Evolutionary conservation across 1,140 invertebrate genomes (phyloP).

Genomic region (Chymomyza costata): DNA sequence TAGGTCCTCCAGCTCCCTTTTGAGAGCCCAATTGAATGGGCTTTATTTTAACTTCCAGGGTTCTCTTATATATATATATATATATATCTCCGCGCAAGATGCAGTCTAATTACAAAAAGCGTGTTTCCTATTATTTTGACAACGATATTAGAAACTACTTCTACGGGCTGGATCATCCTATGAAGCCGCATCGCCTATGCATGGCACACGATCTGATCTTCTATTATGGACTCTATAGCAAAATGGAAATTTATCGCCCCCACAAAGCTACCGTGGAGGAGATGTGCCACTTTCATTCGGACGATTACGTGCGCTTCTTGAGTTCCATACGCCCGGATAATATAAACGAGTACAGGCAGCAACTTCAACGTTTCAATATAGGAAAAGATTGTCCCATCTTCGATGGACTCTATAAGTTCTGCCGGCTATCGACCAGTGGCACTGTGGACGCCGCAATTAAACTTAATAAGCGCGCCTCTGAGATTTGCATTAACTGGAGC

Average conservation of each 20-base stretch:
- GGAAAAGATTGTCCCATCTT: slow-evolving; percentile 98
- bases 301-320: slow-evolving; percentile 98
- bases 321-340: slow-evolving; percentile 97
- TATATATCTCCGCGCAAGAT: too few relatives aligned
- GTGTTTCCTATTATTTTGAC: slow-evolving; percentile 98
- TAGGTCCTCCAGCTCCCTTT: too few relatives aligned
- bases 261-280: slow-evolving; percentile 99
- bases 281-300: slow-evolving; percentile 99
- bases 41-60: too few relatives aligned
- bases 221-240: slow-evolving; percentile 98
- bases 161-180: slow-evolving; percentile 99
- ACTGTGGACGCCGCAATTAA: slow-evolving; percentile 96
- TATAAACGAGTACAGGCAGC: slow-evolving; percentile 99
- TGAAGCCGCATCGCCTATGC: slow-evolving; percentile 99
- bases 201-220: slow-evolving; percentile 99
- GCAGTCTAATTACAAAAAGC: slow-evolving; percentile 88
- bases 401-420: slow-evolving; percentile 93
- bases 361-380: slow-evolving; percentile 99
- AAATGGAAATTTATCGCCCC: slow-evolving; percentile 99
- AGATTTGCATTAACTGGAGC: slow-evolving; percentile 98
- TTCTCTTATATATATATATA: too few relatives aligned
- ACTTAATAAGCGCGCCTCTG: slow-evolving; percentile 94
- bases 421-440: slow-evolving; percentile 98
- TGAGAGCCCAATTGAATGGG: too few relatives aligned
- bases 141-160: slow-evolving; percentile 99